Evolutionary conservation across 2,113 vertebrate genomes (phyloP).

Genomic region (Aptenodytes forsteri): DNA sequence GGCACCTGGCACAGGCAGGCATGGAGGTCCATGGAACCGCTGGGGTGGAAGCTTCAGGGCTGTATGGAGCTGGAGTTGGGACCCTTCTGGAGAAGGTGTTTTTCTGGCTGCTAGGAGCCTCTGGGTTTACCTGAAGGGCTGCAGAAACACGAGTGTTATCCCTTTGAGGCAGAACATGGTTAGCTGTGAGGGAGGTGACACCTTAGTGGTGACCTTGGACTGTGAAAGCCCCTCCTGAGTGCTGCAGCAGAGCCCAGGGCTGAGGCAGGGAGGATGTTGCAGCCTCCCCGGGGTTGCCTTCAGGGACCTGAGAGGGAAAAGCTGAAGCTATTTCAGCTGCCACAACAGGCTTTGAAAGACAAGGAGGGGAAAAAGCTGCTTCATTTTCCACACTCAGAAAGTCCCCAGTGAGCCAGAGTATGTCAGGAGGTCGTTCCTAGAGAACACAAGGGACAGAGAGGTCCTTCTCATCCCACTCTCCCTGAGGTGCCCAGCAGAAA

Average conservation of each 20-base stretch:
- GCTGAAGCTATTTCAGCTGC: background rate
- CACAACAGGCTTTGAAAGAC: background rate
- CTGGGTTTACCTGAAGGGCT: background rate
- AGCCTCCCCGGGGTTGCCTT: background rate
- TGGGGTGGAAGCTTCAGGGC: background rate
- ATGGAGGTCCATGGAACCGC: background rate
- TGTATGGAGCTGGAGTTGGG: background rate
- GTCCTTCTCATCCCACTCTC: background rate
- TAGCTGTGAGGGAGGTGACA: background rate
- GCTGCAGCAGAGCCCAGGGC: background rate
- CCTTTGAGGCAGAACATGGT: background rate
- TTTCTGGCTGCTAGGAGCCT: background rate
- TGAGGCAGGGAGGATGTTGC: background rate
- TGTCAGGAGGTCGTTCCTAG: background rate
- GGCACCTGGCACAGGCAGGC: background rate
- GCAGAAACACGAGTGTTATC: background rate
- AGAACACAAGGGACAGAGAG: background rate
- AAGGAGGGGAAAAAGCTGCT: background rate
- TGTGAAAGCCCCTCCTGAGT: background rate
- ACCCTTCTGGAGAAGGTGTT: background rate
- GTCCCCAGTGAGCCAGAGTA: background rate
- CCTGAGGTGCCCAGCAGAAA: background rate
- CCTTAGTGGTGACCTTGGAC: background rate
- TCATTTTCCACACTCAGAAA: background rate
- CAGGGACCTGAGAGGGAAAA: background rate